Evolutionary conservation across 2,888 invertebrate genomes (phyloP), one percentile per base, ranked within the genome.

Genomic region (Balanococcus diminutus): DNA sequence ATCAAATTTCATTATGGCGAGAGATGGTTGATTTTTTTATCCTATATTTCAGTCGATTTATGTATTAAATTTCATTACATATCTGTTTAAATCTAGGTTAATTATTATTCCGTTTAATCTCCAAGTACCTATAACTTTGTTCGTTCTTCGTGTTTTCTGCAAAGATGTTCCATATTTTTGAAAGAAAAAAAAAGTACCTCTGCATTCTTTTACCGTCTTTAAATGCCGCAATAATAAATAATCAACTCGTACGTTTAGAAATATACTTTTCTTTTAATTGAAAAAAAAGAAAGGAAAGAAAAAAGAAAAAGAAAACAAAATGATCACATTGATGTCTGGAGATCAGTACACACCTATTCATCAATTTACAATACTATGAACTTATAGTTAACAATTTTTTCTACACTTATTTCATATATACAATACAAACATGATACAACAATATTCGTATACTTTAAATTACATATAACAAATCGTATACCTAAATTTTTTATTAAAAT

Each of bases 251-350:
- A 5, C 1, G 25, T 32, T 75, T 75, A 75, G 75, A 75, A 75
- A 75, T 75, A 32, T 75, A 75, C 75, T 72, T 19, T 32, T 75
- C 9, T 75, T 75, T 75, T 75, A 82, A 42, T 82, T 42, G 32
- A 46, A 42, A 51, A 84, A 67, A 84, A 67, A 83, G 4, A 51
- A 51, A 19, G 56, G 19, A 16, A 11, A 25, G 28, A 67, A 25
- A 67, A 25, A 83, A 19, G 19, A 61, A 31, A 83, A 72, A 72
- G 67, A 75, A 84, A 84, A 39, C 36, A 84, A 84, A 84, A 72
- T 84, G 84, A 84, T 84, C 84, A 84, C 84, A 84, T 84, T 84
- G 84, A 84, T 84, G 75, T 75, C 84, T 84, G 84, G 84, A 84
- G 84, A 84, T 84, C 84, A 84, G 84, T 84, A 42, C 72, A 84